Evolutionary conservation across 1,140 invertebrate genomes (phyloP).

Genomic region (Nephotettix cincticeps): DNA sequence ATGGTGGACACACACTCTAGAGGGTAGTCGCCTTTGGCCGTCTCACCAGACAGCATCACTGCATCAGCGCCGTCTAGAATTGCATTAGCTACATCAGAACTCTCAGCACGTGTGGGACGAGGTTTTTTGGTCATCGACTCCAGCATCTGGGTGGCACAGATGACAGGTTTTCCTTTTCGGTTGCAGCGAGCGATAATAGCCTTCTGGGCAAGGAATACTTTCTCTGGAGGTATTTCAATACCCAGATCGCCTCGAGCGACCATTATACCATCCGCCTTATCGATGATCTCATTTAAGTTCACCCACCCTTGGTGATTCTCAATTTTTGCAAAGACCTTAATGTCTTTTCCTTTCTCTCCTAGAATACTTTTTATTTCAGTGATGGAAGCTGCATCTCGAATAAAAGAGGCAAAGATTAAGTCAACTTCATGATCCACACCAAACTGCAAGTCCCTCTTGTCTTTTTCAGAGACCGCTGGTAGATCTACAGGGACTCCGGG

Average conservation of each 20-base stretch:
- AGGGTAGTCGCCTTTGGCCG: constrained; percentile 95
- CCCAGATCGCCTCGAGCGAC: constrained; percentile 94
- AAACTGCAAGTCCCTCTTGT: constrained; percentile 90
- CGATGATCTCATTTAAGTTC: constrained; percentile 92
- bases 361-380: constrained; percentile 84
- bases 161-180: constrained; percentile 88
- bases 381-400: constrained; percentile 86
- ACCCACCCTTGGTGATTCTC: constrained; percentile 96
- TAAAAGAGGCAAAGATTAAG: constrained; percentile 98
- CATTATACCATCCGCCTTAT: constrained; percentile 95
- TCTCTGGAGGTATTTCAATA: constrained; percentile 97
- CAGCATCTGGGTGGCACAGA: constrained; percentile 97
- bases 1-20: constrained; percentile 89
- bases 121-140: constrained; percentile 98
- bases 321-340: constrained; percentile 94
- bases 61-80: constrained; percentile 96
- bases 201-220: constrained; percentile 97
- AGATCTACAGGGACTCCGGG: constrained; percentile 94
- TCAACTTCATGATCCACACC: constrained; percentile 95
- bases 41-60: constrained; percentile 99
- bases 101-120: constrained; percentile 91
- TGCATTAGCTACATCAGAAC: constrained; percentile 96
- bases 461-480: constrained; percentile 97
- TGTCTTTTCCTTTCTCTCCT: constrained; percentile 88
- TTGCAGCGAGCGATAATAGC: constrained; percentile 88